A percentile compares a stretch with the other conserved stretches of the same genome.
Evolutionary conservation across 2,113 vertebrate genomes (phyloP).

Genomic region (Alligator mississippiensis): DNA sequence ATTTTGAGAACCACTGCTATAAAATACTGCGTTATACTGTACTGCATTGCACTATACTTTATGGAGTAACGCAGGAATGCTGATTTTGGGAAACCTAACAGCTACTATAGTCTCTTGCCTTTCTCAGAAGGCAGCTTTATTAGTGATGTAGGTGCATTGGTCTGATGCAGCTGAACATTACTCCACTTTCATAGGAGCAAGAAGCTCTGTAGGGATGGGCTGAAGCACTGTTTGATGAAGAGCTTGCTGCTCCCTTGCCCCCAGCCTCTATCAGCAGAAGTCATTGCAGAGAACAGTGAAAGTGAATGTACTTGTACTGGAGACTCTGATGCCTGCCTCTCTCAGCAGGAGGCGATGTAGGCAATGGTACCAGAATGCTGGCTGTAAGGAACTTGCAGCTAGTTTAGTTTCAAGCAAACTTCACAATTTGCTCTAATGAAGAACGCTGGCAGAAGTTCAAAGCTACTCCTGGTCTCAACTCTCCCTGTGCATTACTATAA

Average conservation of each 20-base stretch:
- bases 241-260: conserved; percentile 45
- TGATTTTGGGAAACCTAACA: background rate
- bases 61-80: background rate
- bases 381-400: conserved; percentile 61
- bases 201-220: background rate
- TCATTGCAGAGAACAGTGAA: background rate
- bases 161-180: background rate
- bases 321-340: background rate
- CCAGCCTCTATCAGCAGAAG: conserved; percentile 10
- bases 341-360: background rate
- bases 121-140: background rate
- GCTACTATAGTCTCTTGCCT: background rate
- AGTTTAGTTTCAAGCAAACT: conserved; percentile 64
- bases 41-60: too few species aligned
- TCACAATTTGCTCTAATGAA: conserved; percentile 68
- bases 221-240: conserved; percentile 23
- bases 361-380: conserved; percentile 41
- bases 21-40: too few species aligned
- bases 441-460: conserved; percentile 58
- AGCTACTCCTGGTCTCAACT: conserved; percentile 56
- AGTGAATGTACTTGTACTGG: conserved; percentile 15
- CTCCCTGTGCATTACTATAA: conserved; percentile 61
- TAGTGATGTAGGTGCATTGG: background rate
- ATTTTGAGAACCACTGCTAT: too few species aligned
- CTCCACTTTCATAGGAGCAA: background rate